phyloP scores from a whole-genome alignment of 2,888 invertebrate species.

The Meteorus colon region DNA sequence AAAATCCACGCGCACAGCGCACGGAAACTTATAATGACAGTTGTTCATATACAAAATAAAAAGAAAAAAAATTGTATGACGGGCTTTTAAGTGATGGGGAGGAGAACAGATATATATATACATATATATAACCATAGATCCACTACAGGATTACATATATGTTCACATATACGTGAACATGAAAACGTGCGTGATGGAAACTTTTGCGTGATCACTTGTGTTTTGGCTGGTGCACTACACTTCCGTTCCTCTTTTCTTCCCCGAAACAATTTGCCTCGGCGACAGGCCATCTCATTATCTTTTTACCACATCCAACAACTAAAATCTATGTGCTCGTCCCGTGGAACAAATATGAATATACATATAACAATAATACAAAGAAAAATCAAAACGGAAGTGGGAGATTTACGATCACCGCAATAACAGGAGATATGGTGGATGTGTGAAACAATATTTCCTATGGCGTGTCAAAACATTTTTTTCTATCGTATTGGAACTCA shows the following conservation, averaged over 20 bases:
- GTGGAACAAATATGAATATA: conserved; percentile 28
- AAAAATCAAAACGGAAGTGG: conserved; percentile 31
- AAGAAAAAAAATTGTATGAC: background rate
- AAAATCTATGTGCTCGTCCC: conserved; percentile 28
- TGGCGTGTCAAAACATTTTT: background rate
- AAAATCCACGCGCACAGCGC: conserved; percentile 22
- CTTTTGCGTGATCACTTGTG: conserved; percentile 44
- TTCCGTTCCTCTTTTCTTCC: conserved; percentile 51
- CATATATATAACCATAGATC: background rate
- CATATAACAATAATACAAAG: background rate
- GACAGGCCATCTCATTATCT: conserved; percentile 50
- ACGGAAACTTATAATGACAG: conserved; percentile 20
- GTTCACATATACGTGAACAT: conserved; percentile 9
- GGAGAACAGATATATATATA: too few species aligned
- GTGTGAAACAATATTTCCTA: background rate
- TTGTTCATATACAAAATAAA: background rate
- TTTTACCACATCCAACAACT: conserved; percentile 24
- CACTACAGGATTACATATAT: background rate
- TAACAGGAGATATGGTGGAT: background rate
- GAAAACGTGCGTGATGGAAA: conserved; percentile 15
- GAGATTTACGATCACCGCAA: background rate
- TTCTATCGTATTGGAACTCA: background rate
- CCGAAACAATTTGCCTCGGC: conserved; percentile 52
- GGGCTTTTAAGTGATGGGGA: background rate
- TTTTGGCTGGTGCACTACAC: conserved; percentile 41